Base-by-base conservation (phyloP, 2,888 invertebrate species). In the Caprella mutica region DNA sequence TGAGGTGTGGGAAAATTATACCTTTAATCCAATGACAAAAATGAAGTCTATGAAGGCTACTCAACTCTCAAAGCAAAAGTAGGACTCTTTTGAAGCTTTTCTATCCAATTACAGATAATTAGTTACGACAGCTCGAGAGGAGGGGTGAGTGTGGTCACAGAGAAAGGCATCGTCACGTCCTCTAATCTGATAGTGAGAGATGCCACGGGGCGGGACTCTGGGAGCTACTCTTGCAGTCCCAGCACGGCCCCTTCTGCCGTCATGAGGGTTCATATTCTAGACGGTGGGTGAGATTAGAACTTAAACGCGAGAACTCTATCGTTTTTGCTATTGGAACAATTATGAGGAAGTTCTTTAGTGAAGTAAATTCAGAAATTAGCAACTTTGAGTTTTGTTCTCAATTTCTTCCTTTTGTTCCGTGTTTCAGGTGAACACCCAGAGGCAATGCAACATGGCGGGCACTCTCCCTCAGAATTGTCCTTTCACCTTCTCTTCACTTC, bases 381-480 rank as follows among this genome's bases (percentile, higher is more conserved):
- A 9, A 33, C 33, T 9, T 33, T 8, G 14, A 8, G 33, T 33
- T 8, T 33, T n/a, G 33, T 8, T 8, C 12, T 8, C 43, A 26
- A 43, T 26, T 24, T 2, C 3, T 26, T 12, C n/a, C 23, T 5
- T n/a, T 43, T 43, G 6, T 19, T 9, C 23, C 17, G 6, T 24
- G 17, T 38, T 43, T 8, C 58, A 62, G 62, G 62, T 8, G 62
- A 62, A 24, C 59, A 62, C 29, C 62, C 56, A 2, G 62, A 53
- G 43, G 62, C 62, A 29, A 62, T 62, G 62, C 62, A 62, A 24
- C 59, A 59, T 24, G 62, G 56, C 3, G 62, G 59, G n/a, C 58
- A 59, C 52, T 62, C 62, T n/a, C 62, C 58, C 8, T 54, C 56
- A 14, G 50, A 59, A n/a, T 56, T 62, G 26, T 56, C 59, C 3